A percentile compares a stretch with the other conserved stretches of the same genome.
These are phyloP conservation scores for Craniophora ligustri DNA, from an alignment of 2,888 invertebrate genomes.

Conservation along the genomic window DNA sequence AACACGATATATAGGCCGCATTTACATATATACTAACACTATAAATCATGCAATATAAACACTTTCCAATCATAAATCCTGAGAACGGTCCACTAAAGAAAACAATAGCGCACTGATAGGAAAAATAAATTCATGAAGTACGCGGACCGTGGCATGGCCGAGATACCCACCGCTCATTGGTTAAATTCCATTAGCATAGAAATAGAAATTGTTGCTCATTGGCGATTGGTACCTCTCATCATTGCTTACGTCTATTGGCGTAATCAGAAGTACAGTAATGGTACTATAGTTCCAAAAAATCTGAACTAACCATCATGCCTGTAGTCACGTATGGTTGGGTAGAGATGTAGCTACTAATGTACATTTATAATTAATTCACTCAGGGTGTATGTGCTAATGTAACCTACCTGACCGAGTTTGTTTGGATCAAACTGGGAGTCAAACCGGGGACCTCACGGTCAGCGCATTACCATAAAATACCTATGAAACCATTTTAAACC, in stretches of 20 bases:
- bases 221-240: slow-evolving; percentile 59
- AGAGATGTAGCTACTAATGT: too few relatives aligned
- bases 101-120: slow-evolving; percentile 55
- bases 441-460: too few relatives aligned
- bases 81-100: slow-evolving; percentile 43
- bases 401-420: too few relatives aligned
- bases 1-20: slow-evolving; percentile 8
- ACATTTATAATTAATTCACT: too few relatives aligned
- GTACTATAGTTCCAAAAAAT: not conserved
- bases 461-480: too few relatives aligned
- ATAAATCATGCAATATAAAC: slow-evolving; percentile 26
- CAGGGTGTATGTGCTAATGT: too few relatives aligned
- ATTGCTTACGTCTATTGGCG: slow-evolving; percentile 51
- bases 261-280: not conserved
- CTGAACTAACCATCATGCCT: too few relatives aligned
- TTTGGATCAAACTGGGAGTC: too few relatives aligned
- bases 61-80: slow-evolving; percentile 31
- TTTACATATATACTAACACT: slow-evolving; percentile 29
- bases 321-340: too few relatives aligned
- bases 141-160: slow-evolving; percentile 35
- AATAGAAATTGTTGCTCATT: slow-evolving; percentile 70
- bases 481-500: too few relatives aligned
- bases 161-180: slow-evolving; percentile 62
- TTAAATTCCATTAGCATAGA: slow-evolving; percentile 72
- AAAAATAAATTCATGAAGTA: slow-evolving; percentile 62